Percentiles rank a stretch among this genome's conserved stretches.
Evolutionary conservation across 2,888 invertebrate species (phyloP).

Genomic region (Acleris laterana): DNA sequence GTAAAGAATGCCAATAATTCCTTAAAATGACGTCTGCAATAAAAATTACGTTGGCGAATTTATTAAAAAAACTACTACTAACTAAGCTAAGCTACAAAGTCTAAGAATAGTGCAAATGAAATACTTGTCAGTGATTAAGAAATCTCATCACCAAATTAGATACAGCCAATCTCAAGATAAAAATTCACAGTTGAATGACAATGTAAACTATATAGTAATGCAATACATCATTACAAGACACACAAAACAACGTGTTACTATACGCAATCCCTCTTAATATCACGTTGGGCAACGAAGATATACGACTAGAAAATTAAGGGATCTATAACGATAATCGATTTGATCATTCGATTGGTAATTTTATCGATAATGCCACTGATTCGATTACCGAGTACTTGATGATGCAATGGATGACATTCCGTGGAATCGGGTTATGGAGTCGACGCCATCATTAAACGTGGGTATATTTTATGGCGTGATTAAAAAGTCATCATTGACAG

Average conservation of each 20-base stretch:
- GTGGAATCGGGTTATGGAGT: not conserved
- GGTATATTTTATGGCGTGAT: not conserved
- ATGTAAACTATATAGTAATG: too few relatives aligned
- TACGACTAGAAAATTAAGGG: conserved; percentile 9
- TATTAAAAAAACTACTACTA: too few relatives aligned
- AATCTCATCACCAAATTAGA: too few relatives aligned
- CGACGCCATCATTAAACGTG: not conserved
- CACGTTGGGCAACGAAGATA: conserved; percentile 14
- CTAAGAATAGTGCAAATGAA: too few relatives aligned
- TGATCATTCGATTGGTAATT: conserved; percentile 11
- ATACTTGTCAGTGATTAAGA: too few relatives aligned
- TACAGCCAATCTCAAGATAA: too few relatives aligned
- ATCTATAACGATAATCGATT: conserved; percentile 14
- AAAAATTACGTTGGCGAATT: too few relatives aligned
- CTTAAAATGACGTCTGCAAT: too few relatives aligned
- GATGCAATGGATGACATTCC: conserved; percentile 9
- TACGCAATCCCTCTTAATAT: not conserved
- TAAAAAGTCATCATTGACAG: not conserved
- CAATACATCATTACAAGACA: too few relatives aligned
- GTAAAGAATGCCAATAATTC: too few relatives aligned
- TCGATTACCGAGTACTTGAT: not conserved
- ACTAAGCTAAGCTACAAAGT: too few relatives aligned
- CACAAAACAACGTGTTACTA: not conserved
- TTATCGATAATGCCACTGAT: conserved; percentile 14
- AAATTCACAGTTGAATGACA: too few relatives aligned